phyloP scores from a whole-genome alignment of 2,797 vertebrate genomes.

The Coregonus suidteri region DNA sequence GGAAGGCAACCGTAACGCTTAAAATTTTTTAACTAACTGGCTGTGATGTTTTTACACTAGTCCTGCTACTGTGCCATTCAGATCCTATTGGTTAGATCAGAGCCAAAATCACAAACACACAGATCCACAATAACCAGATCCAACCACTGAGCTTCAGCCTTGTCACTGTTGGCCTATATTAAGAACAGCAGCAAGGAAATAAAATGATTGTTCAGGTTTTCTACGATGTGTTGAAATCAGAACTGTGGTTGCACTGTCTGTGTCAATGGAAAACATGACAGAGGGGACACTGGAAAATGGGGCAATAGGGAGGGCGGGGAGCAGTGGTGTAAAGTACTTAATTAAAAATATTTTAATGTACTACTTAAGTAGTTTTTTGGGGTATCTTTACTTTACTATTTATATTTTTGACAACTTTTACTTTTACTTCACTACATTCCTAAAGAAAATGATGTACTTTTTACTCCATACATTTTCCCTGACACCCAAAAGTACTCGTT shows the following conservation, averaged over 20 bases:
- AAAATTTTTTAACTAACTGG: neutral
- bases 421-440: too few relatives aligned
- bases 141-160: neutral
- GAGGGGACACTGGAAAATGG: neutral
- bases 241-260: neutral
- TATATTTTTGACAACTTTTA: too few relatives aligned
- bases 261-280: slow-evolving; percentile 4
- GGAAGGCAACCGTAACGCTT: neutral
- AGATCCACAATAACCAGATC: neutral
- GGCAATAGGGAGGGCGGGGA: neutral
- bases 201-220: slow-evolving; percentile 8
- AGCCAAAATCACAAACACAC: neutral
- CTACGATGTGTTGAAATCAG: neutral
- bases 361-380: too few relatives aligned
- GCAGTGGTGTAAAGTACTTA: too few relatives aligned
- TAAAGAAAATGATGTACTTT: too few relatives aligned
- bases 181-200: neutral
- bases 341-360: too few relatives aligned
- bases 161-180: neutral
- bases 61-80: too few relatives aligned
- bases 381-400: too few relatives aligned
- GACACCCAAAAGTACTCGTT: too few relatives aligned
- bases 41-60: neutral
- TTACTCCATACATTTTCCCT: too few relatives aligned
- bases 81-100: neutral